Conservation (phyloP, 2,797 vertebrate genomes). For the Rhodeus uyekii region DNA sequence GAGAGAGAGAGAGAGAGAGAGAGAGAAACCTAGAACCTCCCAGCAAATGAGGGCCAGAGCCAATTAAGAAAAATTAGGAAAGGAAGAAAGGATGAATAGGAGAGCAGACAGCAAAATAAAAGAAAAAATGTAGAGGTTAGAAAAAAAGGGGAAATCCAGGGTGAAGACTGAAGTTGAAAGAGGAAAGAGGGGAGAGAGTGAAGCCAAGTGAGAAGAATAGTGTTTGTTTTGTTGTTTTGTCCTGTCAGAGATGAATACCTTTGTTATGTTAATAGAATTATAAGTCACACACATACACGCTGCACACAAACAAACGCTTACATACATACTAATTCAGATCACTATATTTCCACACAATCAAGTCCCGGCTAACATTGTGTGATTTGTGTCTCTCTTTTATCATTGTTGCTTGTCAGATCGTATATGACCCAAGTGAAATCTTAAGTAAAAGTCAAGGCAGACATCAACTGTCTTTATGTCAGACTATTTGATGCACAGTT, state of each 20-base stretch:
- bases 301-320: not conserved
- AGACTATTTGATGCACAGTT: slow-evolving; percentile 2
- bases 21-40: slow-evolving; percentile 45
- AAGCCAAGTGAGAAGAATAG: slow-evolving; percentile 21
- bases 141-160: slow-evolving; percentile 30
- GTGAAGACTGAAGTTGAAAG: slow-evolving; percentile 13
- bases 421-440: not conserved
- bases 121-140: slow-evolving; percentile 33
- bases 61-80: slow-evolving; percentile 31
- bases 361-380: not conserved
- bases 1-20: slow-evolving; percentile 48
- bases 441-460: slow-evolving; percentile 3
- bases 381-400: not conserved
- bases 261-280: slow-evolving; percentile 38
- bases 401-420: not conserved
- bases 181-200: slow-evolving; percentile 12
- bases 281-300: slow-evolving; percentile 1
- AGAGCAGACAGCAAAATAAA: slow-evolving; percentile 48
- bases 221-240: slow-evolving; percentile 39
- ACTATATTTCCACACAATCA: slow-evolving; percentile 13
- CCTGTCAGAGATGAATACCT: slow-evolving; percentile 42
- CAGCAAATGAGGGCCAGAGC: slow-evolving; percentile 41
- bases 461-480: slow-evolving; percentile 10
- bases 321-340: slow-evolving; percentile 6
- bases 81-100: slow-evolving; percentile 50